Percentiles rank a stretch among this genome's conserved stretches.
phyloP scores from a whole-genome alignment of 2,888 invertebrate species.

The Cremastinae sp. region DNA sequence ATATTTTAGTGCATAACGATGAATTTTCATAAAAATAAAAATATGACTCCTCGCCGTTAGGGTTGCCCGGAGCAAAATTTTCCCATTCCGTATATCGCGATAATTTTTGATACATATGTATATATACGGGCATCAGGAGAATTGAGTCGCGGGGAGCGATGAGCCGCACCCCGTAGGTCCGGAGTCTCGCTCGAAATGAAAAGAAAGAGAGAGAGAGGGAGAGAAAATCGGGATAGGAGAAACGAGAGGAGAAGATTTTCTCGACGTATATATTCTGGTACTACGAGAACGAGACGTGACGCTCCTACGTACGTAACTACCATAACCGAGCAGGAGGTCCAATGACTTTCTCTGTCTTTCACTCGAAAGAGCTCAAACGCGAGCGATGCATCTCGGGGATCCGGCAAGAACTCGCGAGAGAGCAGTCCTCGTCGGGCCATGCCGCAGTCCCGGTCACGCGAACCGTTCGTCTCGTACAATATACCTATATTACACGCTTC shows the following conservation, averaged over 20 bases:
- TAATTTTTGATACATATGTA: not conserved
- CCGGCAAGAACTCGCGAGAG: constrained; percentile 40
- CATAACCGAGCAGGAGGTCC: constrained; percentile 60
- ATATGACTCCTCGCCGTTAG: not conserved
- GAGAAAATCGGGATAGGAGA: not conserved
- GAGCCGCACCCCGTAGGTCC: constrained; percentile 59
- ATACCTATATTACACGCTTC: constrained; percentile 1
- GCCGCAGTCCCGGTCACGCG: constrained; percentile 56
- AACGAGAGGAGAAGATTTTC: constrained; percentile 14
- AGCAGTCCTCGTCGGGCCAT: constrained; percentile 52
- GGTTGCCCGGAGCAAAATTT: not conserved
- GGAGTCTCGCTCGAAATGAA: not conserved
- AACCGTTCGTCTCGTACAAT: constrained; percentile 36
- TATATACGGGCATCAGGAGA: constrained; percentile 16
- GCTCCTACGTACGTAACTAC: constrained; percentile 59
- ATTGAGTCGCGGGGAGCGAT: constrained; percentile 1
- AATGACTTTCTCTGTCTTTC: constrained; percentile 60
- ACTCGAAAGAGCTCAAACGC: constrained; percentile 43
- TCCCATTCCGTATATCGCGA: not conserved
- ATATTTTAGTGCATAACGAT: too few relatives aligned
- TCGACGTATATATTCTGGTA: constrained; percentile 56
- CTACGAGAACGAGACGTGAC: constrained; percentile 51
- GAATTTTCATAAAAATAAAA: not conserved
- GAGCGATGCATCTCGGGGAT: constrained; percentile 48
- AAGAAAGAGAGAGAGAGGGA: not conserved